These are phyloP conservation scores for Diaprepes abbreviatus DNA, from an alignment of 2,888 invertebrate species.

Conservation along the genomic window DNA sequence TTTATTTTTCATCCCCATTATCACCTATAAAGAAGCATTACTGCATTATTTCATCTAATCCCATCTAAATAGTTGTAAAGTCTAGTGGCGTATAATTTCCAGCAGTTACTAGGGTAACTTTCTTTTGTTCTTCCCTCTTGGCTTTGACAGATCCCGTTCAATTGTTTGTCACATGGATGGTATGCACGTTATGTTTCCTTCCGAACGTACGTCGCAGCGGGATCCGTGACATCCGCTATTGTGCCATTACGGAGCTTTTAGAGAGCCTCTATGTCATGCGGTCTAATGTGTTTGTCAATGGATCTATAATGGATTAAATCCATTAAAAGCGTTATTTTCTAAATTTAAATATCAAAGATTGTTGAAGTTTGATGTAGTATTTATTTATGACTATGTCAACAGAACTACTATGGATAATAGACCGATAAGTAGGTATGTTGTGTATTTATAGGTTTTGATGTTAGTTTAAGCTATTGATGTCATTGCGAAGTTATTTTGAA, in stretches of 20 bases:
- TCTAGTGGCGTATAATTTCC: slow-evolving; percentile 64
- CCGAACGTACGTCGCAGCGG: slow-evolving; percentile 53
- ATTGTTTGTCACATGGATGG: slow-evolving; percentile 62
- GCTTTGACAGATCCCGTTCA: slow-evolving; percentile 67
- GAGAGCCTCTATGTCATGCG: slow-evolving; percentile 40
- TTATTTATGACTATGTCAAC: too few species aligned
- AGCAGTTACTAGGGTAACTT: slow-evolving; percentile 67
- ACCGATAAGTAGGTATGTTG: too few species aligned
- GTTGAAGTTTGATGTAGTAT: not conserved
- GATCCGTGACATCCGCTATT: slow-evolving; percentile 54
- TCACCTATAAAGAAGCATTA: slow-evolving; percentile 25
- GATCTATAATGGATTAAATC: slow-evolving; percentile 20
- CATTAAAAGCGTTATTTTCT: not conserved
- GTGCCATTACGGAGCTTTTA: slow-evolving; percentile 49
- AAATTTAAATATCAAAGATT: not conserved
- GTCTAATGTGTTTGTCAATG: slow-evolving; percentile 42
- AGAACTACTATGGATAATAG: too few species aligned
- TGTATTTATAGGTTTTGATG: too few species aligned
- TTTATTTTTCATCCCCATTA: too few species aligned
- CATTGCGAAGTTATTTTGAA: too few species aligned
- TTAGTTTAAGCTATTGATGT: too few species aligned
- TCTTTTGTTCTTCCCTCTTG: slow-evolving; percentile 62
- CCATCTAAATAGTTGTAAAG: slow-evolving; percentile 57
- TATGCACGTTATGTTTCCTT: slow-evolving; percentile 50
- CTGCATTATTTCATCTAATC: slow-evolving; percentile 50